Percentiles rank a stretch among this genome's conserved stretches.
Evolutionary conservation across 2,113 vertebrate genomes (phyloP).

Genomic region (Melanocharis versteri): DNA sequence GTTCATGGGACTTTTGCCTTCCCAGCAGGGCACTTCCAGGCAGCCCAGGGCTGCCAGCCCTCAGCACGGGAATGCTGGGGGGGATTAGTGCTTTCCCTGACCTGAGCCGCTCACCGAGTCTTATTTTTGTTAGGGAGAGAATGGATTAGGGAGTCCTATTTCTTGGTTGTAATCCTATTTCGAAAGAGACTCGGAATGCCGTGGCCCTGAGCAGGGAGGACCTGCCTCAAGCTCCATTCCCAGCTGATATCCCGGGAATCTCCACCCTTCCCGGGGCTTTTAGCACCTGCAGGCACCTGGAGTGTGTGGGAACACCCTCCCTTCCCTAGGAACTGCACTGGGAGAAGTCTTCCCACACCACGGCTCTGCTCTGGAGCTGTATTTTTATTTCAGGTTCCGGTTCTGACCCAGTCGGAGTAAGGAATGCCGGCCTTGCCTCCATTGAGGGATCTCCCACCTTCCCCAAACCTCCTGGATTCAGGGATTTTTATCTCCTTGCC

Average conservation of each 20-base stretch:
- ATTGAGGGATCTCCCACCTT: neutral
- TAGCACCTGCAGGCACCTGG: neutral
- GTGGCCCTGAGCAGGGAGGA: neutral
- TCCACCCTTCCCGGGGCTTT: neutral
- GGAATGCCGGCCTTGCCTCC: neutral
- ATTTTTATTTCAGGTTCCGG: neutral
- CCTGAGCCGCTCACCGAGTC: neutral
- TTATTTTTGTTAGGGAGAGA: neutral
- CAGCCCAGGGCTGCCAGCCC: neutral
- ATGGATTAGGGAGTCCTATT: slow-evolving; percentile 14
- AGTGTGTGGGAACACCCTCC: neutral
- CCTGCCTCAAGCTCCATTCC: neutral
- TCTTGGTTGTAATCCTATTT: slow-evolving; percentile 46
- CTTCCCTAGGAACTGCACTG: neutral
- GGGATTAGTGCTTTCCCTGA: slow-evolving; percentile 17
- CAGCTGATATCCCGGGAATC: rapidly evolving
- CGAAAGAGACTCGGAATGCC: neutral
- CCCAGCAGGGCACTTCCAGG: neutral
- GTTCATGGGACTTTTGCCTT: rapidly evolving
- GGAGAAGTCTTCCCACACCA: neutral
- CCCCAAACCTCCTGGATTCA: neutral
- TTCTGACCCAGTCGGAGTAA: neutral
- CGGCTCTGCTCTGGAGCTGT: neutral
- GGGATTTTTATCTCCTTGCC: neutral
- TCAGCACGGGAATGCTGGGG: neutral